These are phyloP conservation scores for Aulostomus chinensis DNA, from an alignment of 2,797 vertebrate species.

Conservation along the genomic window DNA sequence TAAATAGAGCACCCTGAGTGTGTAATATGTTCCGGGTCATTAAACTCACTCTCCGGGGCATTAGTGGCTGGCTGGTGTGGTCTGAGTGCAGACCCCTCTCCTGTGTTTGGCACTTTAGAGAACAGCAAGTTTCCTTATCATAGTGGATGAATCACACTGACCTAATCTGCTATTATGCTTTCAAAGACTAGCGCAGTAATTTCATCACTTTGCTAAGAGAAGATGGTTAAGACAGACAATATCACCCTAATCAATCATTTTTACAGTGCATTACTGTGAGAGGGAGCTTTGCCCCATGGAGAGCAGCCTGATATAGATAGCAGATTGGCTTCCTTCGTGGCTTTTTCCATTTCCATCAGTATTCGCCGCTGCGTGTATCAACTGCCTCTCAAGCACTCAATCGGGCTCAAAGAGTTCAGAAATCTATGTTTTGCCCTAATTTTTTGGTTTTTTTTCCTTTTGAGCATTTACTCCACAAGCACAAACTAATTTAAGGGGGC, in stretches of 20 bases:
- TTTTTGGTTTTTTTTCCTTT: no score
- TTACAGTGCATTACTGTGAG: slow-evolving; percentile 77
- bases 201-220: slow-evolving; percentile 69
- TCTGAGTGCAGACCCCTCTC: slow-evolving; percentile 30
- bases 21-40: slow-evolving; percentile 62
- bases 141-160: slow-evolving; percentile 58
- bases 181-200: slow-evolving; percentile 70
- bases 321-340: slow-evolving; percentile 67
- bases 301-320: slow-evolving; percentile 74
- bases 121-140: slow-evolving; percentile 54
- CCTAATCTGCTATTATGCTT: slow-evolving; percentile 71
- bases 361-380: slow-evolving; percentile 48
- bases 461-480: no score
- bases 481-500: no score
- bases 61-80: slow-evolving; percentile 34
- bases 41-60: slow-evolving; percentile 38
- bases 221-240: slow-evolving; percentile 66
- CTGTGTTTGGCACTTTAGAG: slow-evolving; percentile 57
- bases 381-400: slow-evolving; percentile 52
- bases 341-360: slow-evolving; percentile 68
- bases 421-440: no score
- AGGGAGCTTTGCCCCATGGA: slow-evolving; percentile 56
- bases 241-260: slow-evolving; percentile 78
- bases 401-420: slow-evolving; percentile 53
- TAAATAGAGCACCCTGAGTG: slow-evolving; percentile 38